phyloP scores from a whole-genome alignment of 2,113 vertebrate species.

The Tachuris rubrigastra region DNA sequence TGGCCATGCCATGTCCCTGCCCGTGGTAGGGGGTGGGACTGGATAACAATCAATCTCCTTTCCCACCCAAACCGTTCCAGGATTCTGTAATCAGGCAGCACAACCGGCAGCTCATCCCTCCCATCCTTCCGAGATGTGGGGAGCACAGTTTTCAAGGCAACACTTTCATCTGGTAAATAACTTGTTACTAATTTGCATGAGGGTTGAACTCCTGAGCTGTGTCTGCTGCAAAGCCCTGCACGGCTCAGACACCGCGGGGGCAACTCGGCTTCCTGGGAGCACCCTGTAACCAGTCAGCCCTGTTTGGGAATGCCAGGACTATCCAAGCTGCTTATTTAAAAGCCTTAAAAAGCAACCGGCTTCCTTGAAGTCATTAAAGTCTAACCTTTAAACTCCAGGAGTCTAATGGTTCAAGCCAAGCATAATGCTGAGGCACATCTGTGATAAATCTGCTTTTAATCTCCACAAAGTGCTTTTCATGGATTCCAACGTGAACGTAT shows the following conservation, averaged over 20 bases:
- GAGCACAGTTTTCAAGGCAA: not conserved
- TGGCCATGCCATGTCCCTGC: too few species aligned
- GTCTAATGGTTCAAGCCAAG: slow-evolving; percentile 48
- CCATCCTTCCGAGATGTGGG: not conserved
- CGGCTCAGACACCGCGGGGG: not conserved
- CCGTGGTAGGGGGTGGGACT: not conserved
- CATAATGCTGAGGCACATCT: slow-evolving; percentile 11
- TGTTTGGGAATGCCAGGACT: not conserved
- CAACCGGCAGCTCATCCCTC: fast-evolving
- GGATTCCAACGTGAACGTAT: not conserved
- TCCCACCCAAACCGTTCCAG: not conserved
- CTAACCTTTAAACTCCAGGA: slow-evolving; percentile 63
- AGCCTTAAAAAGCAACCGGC: slow-evolving; percentile 25
- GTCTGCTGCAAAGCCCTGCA: not conserved
- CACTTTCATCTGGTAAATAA: not conserved
- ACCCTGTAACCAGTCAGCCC: slow-evolving; percentile 11
- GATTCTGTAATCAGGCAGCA: not conserved
- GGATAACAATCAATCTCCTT: not conserved
- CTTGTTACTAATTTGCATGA: not conserved
- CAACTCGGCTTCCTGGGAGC: not conserved
- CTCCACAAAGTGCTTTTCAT: not conserved
- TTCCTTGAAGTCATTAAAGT: slow-evolving; percentile 61
- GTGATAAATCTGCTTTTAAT: slow-evolving; percentile 48
- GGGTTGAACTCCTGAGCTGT: not conserved
- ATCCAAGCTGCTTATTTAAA: not conserved